Percentiles rank a stretch among this genome's conserved stretches.
These are phyloP conservation scores for Pelmatolapia mariae DNA, from an alignment of 2,113 vertebrate genomes.

Conservation along the genomic window DNA sequence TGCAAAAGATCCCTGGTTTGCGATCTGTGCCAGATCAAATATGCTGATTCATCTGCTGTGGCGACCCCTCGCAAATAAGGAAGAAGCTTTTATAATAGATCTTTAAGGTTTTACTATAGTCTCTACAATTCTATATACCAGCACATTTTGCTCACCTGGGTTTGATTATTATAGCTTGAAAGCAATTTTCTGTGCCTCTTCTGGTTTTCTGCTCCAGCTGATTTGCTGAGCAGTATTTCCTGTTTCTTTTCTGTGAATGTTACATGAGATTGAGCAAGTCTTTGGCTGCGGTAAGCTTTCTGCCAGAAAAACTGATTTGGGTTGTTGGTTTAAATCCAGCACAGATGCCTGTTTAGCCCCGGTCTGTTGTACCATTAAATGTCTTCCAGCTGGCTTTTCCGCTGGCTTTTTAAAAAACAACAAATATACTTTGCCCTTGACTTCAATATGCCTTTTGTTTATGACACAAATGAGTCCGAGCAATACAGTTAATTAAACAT, in stretches of 20 bases:
- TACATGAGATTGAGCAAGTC: background rate
- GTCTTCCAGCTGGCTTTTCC: background rate
- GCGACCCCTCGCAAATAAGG: background rate
- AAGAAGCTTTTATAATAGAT: background rate
- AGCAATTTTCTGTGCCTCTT: background rate
- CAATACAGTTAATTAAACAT: background rate
- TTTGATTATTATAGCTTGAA: background rate
- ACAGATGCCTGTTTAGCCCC: constrained; percentile 21
- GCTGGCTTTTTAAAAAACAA: background rate
- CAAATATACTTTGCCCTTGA: background rate
- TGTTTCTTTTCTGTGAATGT: background rate
- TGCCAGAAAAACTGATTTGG: constrained; percentile 1
- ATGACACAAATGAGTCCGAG: background rate
- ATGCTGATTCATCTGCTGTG: background rate
- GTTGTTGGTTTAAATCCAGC: constrained; percentile 33
- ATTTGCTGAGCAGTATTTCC: background rate
- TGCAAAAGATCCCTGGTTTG: background rate
- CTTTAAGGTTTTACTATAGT: background rate
- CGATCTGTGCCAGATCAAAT: background rate
- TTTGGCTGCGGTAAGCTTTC: background rate
- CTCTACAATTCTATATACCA: background rate
- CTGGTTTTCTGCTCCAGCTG: background rate
- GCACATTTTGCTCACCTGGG: background rate
- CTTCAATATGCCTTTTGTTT: background rate
- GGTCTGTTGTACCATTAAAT: background rate